Evolutionary conservation across 2,797 vertebrate species (phyloP).

Genomic region (Monodelphis domestica): DNA sequence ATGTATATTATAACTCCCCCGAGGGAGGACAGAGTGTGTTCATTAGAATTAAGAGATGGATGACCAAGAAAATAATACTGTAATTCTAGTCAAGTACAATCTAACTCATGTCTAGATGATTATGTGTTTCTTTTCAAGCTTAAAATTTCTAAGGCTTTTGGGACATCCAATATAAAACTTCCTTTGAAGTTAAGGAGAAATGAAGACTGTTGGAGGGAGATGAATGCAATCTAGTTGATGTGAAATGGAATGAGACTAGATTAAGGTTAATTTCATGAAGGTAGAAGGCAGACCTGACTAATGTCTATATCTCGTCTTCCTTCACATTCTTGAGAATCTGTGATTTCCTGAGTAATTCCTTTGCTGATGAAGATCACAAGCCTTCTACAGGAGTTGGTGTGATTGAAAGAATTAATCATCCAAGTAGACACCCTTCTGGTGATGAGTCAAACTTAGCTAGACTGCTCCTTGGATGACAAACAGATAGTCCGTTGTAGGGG

Average conservation of each 20-base stretch:
- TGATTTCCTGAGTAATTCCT: neutral
- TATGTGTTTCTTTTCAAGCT: neutral
- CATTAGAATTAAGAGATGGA: neutral
- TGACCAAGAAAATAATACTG: slow-evolving; percentile 27
- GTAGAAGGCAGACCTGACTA: neutral
- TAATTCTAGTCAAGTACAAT: slow-evolving; percentile 13
- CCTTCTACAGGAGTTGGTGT: neutral
- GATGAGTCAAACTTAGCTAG: neutral
- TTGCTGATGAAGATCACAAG: neutral
- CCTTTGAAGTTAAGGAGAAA: slow-evolving; percentile 33
- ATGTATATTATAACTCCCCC: slow-evolving; percentile 1
- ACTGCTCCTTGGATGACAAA: neutral
- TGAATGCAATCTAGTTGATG: slow-evolving; percentile 12
- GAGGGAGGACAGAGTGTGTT: slow-evolving; percentile 4
- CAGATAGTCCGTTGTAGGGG: neutral
- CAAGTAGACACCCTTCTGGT: neutral
- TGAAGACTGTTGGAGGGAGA: neutral
- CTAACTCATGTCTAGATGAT: neutral
- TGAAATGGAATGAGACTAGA: neutral
- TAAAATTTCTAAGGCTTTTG: slow-evolving; percentile 10
- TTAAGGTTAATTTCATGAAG: slow-evolving; percentile 14
- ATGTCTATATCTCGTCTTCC: neutral
- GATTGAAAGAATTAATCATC: neutral
- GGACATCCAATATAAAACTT: too few species aligned
- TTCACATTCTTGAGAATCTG: neutral